These are phyloP conservation scores for Platysteira castanea DNA, from an alignment of 2,113 vertebrate genomes.

Conservation along the genomic window DNA sequence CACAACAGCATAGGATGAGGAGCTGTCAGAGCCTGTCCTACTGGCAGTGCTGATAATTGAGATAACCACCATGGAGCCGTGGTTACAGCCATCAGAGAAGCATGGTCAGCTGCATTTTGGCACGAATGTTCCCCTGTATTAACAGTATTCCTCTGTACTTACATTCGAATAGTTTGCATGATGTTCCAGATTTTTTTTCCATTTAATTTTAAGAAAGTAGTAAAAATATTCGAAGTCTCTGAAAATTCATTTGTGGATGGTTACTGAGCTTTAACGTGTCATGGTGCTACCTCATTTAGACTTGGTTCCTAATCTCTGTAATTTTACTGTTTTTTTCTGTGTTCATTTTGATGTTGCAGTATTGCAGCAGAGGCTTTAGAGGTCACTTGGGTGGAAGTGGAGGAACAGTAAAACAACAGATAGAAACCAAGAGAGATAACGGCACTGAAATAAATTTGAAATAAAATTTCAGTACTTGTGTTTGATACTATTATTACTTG, in stretches of 20 bases:
- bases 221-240: not conserved
- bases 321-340: not conserved
- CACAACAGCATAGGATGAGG: not conserved
- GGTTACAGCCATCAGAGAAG: not conserved
- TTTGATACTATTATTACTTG: not conserved
- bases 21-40: not conserved
- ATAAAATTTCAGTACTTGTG: not conserved
- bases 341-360: not conserved
- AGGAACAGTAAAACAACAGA: not conserved
- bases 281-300: not conserved
- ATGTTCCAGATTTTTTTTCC: not conserved
- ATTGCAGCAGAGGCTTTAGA: not conserved
- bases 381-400: not conserved
- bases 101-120: not conserved
- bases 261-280: not conserved
- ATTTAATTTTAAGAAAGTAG: not conserved
- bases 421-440: not conserved
- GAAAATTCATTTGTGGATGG: not conserved
- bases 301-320: not conserved
- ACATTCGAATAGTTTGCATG: not conserved
- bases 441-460: not conserved
- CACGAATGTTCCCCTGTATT: not conserved
- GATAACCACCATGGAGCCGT: not conserved
- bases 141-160: not conserved
- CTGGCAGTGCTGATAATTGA: rapidly evolving